Conservation (phyloP, 2,888 invertebrate species). For the Polymixis flavicincta region DNA sequence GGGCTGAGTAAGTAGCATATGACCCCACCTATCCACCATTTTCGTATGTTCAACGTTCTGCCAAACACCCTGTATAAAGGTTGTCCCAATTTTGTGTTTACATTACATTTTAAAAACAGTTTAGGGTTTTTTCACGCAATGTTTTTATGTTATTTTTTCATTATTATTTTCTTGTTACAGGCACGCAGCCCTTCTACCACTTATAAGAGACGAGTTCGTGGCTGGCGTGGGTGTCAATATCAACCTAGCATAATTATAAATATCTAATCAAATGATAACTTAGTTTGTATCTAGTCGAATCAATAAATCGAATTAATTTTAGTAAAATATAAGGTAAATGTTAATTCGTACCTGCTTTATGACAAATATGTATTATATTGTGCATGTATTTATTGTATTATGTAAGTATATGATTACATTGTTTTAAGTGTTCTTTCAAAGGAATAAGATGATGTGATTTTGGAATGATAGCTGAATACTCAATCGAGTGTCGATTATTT, state of each 20-base stretch:
- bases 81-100: not conserved
- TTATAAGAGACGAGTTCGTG: constrained; percentile 92
- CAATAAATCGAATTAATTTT: constrained; percentile 64
- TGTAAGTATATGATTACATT: not conserved
- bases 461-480: constrained; percentile 18
- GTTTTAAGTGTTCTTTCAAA: constrained; percentile 1
- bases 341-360: constrained; percentile 69
- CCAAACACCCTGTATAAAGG: too few species aligned
- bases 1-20: too few species aligned
- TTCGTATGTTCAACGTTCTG: too few species aligned
- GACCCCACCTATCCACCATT: too few species aligned
- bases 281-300: constrained; percentile 65
- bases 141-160: not conserved
- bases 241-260: constrained; percentile 86
- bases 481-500: constrained; percentile 14
- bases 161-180: constrained; percentile 84
- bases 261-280: constrained; percentile 67
- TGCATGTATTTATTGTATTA: not conserved
- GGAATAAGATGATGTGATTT: not conserved
- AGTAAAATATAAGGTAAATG: constrained; percentile 53
- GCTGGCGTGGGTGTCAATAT: constrained; percentile 91
- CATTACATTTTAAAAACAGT: too few species aligned
- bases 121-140: not conserved
- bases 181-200: constrained; percentile 92
- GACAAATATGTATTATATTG: constrained; percentile 35